Conservation (phyloP, 23 tunicate species). For the Styela plicata region DNA sequence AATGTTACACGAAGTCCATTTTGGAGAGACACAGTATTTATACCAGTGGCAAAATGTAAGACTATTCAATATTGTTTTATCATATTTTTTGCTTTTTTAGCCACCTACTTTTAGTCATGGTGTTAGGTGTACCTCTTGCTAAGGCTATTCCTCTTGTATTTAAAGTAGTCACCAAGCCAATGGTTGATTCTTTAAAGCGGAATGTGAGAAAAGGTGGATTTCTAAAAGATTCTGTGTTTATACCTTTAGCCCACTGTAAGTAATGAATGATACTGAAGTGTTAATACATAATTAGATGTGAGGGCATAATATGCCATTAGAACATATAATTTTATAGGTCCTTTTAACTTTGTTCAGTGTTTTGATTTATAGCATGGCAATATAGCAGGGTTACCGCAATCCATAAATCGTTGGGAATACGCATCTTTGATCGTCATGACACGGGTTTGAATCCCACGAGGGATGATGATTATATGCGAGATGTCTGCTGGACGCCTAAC, state of each 20-base stretch:
- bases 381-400: too few relatives aligned
- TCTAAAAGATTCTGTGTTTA: conserved; percentile 6
- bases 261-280: background rate
- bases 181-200: conserved; percentile 11
- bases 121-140: conserved; percentile 15
- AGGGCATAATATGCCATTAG: too few relatives aligned
- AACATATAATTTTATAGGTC: too few relatives aligned
- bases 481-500: too few relatives aligned
- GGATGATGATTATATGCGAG: too few relatives aligned
- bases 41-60: conserved; percentile 88
- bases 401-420: too few relatives aligned
- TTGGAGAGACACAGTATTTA: conserved; percentile 71
- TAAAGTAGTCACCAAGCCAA: conserved; percentile 8
- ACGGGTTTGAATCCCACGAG: too few relatives aligned
- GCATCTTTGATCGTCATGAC: too few relatives aligned
- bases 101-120: background rate
- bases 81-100: background rate
- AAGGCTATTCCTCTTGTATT: conserved; percentile 1
- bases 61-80: background rate
- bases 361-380: too few relatives aligned
- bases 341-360: too few relatives aligned
- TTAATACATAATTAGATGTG: background rate
- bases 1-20: conserved; percentile 77
- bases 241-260: conserved; percentile 21
- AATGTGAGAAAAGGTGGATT: background rate